Percentiles rank a stretch among this genome's conserved stretches.
Evolutionary conservation across 2,113 vertebrate species (phyloP).

Genomic region (Rhinopithecus roxellana): DNA sequence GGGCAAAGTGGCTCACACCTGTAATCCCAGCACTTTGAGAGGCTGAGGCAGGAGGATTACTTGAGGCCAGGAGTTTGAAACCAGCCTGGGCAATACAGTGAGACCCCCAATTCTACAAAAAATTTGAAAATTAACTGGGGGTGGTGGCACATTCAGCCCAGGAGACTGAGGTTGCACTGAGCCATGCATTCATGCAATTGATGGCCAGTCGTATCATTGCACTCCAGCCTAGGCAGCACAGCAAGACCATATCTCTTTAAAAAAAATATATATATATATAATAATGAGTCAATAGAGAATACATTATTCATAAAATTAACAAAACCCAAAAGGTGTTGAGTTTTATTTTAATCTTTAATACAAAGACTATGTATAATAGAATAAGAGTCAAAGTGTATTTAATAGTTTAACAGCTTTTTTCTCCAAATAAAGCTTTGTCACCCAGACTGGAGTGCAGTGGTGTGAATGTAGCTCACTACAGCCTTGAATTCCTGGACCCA

Average conservation of each 20-base stretch:
- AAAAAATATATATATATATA: too few relatives aligned
- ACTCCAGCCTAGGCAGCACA: neutral
- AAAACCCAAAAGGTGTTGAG: constrained; percentile 1
- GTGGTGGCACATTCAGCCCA: too few relatives aligned
- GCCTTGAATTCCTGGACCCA: too few relatives aligned
- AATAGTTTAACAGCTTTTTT: constrained; percentile 4
- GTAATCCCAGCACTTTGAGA: too few relatives aligned
- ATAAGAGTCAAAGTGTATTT: neutral
- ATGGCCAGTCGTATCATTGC: neutral
- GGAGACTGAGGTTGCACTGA: neutral
- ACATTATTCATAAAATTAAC: constrained; percentile 37
- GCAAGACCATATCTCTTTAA: neutral
- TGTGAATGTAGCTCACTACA: too few relatives aligned
- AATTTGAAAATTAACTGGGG: too few relatives aligned
- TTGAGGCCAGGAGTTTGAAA: too few relatives aligned
- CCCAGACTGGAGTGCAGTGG: too few relatives aligned
- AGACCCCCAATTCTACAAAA: too few relatives aligned
- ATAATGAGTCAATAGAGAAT: constrained; percentile 10
- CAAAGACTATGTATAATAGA: constrained; percentile 32
- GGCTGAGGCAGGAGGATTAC: too few relatives aligned
- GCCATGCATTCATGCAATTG: neutral
- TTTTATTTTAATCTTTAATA: constrained; percentile 38
- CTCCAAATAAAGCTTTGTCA: constrained; percentile 1
- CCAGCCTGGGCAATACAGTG: too few relatives aligned
- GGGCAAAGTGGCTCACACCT: too few relatives aligned